Evolutionary conservation across 2,113 vertebrate genomes (phyloP).

Genomic region (Cephalopterus ornatus): DNA sequence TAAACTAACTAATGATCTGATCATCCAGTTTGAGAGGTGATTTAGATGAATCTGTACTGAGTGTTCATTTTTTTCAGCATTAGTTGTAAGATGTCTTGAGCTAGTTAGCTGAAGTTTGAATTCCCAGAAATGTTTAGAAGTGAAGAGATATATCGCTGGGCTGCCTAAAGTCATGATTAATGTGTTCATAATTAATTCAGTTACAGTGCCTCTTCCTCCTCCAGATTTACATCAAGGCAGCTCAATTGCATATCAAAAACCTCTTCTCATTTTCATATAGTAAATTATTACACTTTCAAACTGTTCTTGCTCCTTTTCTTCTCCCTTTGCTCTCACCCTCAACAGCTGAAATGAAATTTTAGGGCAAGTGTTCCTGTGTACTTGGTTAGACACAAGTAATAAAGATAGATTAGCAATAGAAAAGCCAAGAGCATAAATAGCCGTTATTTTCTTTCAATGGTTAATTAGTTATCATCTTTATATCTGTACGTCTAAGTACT

Average conservation of each 20-base stretch:
- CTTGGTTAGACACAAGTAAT: not conserved
- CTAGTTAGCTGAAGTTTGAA: not conserved
- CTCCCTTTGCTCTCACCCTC: not conserved
- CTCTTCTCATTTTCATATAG: not conserved
- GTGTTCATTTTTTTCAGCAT: not conserved
- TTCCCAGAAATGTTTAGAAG: not conserved
- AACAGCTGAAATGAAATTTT: not conserved
- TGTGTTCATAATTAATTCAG: not conserved
- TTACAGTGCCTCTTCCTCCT: not conserved
- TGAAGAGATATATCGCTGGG: not conserved
- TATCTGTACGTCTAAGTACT: not conserved
- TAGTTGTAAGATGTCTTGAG: not conserved
- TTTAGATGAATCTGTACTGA: not conserved
- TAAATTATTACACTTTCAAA: not conserved
- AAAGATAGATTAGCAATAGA: not conserved
- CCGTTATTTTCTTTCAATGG: not conserved
- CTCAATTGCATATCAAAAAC: not conserved
- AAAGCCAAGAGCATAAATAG: not conserved
- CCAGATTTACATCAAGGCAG: not conserved
- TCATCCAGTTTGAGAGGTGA: not conserved
- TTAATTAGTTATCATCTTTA: constrained; percentile 6
- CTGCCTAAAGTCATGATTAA: not conserved
- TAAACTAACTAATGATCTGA: not conserved
- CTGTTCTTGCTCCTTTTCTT: not conserved
- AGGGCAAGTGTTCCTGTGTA: not conserved